Evolutionary conservation across 2,888 invertebrate genomes (phyloP), one percentile per base, ranked within the genome.

Genomic region (Harpagoxenus sublaevis): DNA sequence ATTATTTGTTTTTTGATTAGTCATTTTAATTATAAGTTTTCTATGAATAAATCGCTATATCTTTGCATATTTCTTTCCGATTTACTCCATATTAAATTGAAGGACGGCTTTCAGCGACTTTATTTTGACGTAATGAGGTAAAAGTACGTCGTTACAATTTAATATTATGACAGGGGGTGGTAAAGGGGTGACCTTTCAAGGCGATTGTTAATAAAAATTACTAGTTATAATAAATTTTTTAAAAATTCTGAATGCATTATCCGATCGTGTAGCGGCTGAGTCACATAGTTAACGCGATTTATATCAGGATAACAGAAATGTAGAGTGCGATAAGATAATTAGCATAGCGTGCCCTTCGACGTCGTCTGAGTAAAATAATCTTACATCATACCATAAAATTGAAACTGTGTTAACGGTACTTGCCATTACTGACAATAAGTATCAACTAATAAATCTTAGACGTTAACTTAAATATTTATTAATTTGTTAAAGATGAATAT

Each of bases 91-190:
- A 8, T 66, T 51, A 53, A 39, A 45, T 23, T 51, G 77, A 77
- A 77, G 77, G 53, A 75, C 75, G 31, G 31, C 28, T 77, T 28
- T 12, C 42, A 51, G 10, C 28, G 28, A 39, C 2, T 68, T 39
- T 77, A 63, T 77, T 77, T 77, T n/a, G 53, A 68, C 39, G 39
- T 70, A 77, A 77, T 53, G 51, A 77, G n/a, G 53, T 77, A 77
- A 77, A 77, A 77, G 70, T 77, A 55, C 28, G 12, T 39, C 10
- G 12, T 77, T 77, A 77, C 12, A 53, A 42, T 55, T 53, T 28
- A 70, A 4, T 70, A 53, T 42, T 55, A 18, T 53, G 15, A 39
- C 12, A 53, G 15, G 42, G 31, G 42, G 31, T 70, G 53, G 70
- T 77, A 77, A 68, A 77, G 39, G 53, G 53, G 70, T 28, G 70